Base-by-base conservation (phyloP, 2,888 invertebrate species). In the Apomyelois bistriatella region DNA sequence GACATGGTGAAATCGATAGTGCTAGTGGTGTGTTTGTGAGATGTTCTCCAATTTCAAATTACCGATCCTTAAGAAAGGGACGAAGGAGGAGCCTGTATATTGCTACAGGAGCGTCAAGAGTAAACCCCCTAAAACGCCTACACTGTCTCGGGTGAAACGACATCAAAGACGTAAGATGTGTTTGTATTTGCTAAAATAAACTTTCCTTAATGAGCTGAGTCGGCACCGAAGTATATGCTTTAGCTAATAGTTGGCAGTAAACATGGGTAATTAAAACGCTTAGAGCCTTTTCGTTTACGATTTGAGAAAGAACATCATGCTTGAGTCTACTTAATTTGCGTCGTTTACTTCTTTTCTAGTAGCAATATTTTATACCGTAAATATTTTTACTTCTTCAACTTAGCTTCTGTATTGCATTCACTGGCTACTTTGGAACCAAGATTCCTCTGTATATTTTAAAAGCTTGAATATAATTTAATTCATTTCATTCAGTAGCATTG, bases 1-100 rank as follows among this genome's bases (percentile, higher is more conserved):
- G 35, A 49, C 38, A 43, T 43, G 43, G 52, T 46, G 16, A 46
- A 28, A 46, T 47, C 47, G 55, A 58, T 58, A 56, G 62, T 64
- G 60, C 57, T 53, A 59, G 65, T 67, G 61, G 62, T 64, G 68
- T 67, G 62, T 58, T 54, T 53, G 50, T 42, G 58, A 62, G 64
- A 93, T 93, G 92, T 92, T 93, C 66, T 85, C 91, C 49, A 90
- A 91, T 61, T 91, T 93, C 72, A 92, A 92, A 74, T 72, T 92
- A 60, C 85, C 91, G 36, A 82, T 85, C 60, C 72, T 92, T 60
- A 86, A 92, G 61, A 83, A 82, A 63, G 72, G 76, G 53, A 75
- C 77, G 43, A 89, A 91, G 64, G 90, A 91, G 37, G 91, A 89
- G 64, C 91, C 91, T 67, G 72, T 91, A 38, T 84, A 91, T 55